A percentile compares a stretch with the other conserved stretches of the same genome.
Conservation (phyloP, 2,113 vertebrate genomes). For the Upupa epops region DNA sequence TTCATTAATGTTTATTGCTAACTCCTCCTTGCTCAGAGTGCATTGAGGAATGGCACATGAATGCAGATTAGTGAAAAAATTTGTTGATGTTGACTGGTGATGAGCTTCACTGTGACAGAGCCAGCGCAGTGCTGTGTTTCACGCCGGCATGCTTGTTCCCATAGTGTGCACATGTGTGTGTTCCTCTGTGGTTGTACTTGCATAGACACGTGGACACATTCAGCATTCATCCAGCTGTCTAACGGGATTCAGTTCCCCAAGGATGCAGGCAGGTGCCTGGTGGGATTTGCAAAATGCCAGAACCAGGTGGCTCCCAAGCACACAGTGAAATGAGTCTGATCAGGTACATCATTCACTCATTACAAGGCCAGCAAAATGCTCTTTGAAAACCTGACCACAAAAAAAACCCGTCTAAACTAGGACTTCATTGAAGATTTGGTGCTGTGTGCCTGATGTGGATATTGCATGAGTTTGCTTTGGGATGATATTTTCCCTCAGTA, state of each 20-base stretch:
- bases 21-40: neutral
- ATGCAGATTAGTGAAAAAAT: neutral
- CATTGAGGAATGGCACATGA: accelerated
- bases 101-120: neutral
- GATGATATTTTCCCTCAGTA: neutral
- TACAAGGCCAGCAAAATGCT: neutral
- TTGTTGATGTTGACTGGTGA: neutral
- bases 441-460: neutral
- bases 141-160: accelerated
- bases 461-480: neutral
- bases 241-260: neutral
- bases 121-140: neutral
- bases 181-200: neutral
- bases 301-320: neutral
- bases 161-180: accelerated
- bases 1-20: neutral
- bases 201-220: accelerated
- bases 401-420: neutral
- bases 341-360: neutral
- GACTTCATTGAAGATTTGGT: neutral
- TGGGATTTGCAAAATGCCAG: constrained; percentile 1
- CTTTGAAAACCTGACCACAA: neutral
- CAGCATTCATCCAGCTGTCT: neutral
- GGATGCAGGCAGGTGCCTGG: neutral
- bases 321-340: neutral